phyloP scores from a whole-genome alignment of 2,797 vertebrate species.

The Neopelma chrysocephalum region DNA sequence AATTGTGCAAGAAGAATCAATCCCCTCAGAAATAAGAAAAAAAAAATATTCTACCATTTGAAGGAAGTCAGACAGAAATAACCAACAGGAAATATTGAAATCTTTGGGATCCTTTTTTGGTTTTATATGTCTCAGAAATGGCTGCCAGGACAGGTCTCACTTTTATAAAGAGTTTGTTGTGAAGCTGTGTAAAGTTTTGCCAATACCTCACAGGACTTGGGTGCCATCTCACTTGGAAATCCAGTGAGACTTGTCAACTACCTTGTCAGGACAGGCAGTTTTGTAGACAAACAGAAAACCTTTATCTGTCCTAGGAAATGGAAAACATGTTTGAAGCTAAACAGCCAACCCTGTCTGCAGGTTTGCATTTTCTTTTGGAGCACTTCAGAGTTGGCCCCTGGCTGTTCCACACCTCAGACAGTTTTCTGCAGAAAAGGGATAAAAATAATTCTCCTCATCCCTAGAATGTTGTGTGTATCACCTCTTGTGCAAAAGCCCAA shows the following conservation, averaged over 20 bases:
- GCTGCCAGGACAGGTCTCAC: neutral
- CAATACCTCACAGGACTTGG: neutral
- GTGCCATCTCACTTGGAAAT: neutral
- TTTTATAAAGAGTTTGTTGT: neutral
- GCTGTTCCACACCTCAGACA: neutral
- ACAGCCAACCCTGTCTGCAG: neutral
- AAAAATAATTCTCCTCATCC: neutral
- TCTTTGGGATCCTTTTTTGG: neutral
- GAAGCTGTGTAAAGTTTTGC: neutral
- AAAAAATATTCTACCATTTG: neutral
- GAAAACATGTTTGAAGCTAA: neutral
- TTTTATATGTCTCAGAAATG: neutral
- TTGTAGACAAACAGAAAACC: neutral
- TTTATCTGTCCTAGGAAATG: neutral
- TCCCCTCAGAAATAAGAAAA: neutral
- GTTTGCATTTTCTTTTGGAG: neutral
- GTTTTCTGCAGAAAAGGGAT: neutral
- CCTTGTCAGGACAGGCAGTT: neutral
- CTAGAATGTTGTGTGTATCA: neutral
- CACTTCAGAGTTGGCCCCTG: fast-evolving
- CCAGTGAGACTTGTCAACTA: neutral
- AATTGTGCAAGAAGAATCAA: neutral
- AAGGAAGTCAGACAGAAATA: neutral
- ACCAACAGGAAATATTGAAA: neutral
- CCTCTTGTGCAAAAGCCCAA: neutral